phyloP scores from a whole-genome alignment of 1,140 invertebrate species.

The Subanguina moxae region DNA sequence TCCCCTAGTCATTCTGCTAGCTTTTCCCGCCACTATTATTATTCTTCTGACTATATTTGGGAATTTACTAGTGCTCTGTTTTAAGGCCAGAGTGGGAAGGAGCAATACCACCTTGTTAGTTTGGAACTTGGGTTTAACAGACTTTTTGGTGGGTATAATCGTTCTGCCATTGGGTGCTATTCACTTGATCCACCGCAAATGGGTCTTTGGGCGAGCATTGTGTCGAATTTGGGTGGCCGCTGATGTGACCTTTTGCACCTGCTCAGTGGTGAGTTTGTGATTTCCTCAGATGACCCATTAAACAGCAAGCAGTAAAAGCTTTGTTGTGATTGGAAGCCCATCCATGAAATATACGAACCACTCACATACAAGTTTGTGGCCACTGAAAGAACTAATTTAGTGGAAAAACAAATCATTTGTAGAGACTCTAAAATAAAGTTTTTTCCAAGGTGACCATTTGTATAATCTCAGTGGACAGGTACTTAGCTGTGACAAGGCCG shows the following conservation, averaged over 20 bases:
- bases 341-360: neutral
- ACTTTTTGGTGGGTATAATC: constrained; percentile 63
- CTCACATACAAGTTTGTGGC: neutral
- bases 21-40: constrained; percentile 51
- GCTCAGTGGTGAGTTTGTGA: constrained; percentile 62
- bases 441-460: constrained; percentile 55
- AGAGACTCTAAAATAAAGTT: neutral
- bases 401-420: neutral
- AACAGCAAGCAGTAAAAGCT: too few relatives aligned
- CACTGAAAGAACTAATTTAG: neutral
- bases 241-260: constrained; percentile 65
- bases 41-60: constrained; percentile 58
- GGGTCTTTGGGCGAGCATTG: constrained; percentile 62
- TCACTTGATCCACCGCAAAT: constrained; percentile 55
- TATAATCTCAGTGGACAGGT: constrained; percentile 64
- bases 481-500: constrained; percentile 64
- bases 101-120: constrained; percentile 57
- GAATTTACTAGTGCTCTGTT: constrained; percentile 55
- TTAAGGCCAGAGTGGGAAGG: constrained; percentile 56
- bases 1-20: constrained; percentile 45
- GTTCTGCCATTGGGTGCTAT: constrained; percentile 62
- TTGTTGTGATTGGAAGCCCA: too few relatives aligned
- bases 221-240: constrained; percentile 64
- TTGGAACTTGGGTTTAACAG: constrained; percentile 60
- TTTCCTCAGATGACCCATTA: too few relatives aligned